Base-by-base conservation (phyloP, 1,140 invertebrate species). In the Coptotermes formosanus region DNA sequence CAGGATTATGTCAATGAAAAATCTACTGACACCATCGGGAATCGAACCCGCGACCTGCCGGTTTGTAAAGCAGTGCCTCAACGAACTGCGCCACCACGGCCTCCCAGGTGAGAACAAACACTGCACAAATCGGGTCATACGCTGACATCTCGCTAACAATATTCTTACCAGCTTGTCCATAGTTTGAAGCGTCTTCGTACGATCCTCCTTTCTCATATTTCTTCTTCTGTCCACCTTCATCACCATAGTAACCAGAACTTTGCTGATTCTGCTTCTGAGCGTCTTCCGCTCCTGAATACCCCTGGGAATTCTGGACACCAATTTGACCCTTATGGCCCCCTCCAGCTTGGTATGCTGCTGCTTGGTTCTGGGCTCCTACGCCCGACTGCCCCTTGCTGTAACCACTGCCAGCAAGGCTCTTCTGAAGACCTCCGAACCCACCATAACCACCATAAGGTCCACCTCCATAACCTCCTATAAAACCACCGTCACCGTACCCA, bases 211-310 rank as follows among this genome's bases (percentile, higher is more conserved):
- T 93, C 84, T 92, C 92, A 4, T 90, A 90, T 8, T 91, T 89
- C 89, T 93, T 93, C 87, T 93, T 93, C 86, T 91, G 92, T 3
- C 92, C 93, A 87, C 91, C 90, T 87, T 92, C 91, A 84, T 92
- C 91, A 88, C 91, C 93, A 87, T 92, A 93, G 86, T 91, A 93
- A 25, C 92, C 93, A 4, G 92, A 90, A 87, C 93, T 92, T 45
- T 82, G 69, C 30, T 86, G 11, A 38, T 55, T 86, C n/a, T 86
- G 25, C 9, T 43, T 55, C 43, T 83, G 6, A 21, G 85, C 85
- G 85, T 45, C 81, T 38, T 83, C 32, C 16, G 44, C 81, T n/a
- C 85, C 75, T n/a, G 43, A 45, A 45, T 83, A 86, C 55, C 92
- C 92, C 87, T 93, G 93, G 85, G 90, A 90, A 86, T 91, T 92